Evolutionary conservation across 2,797 vertebrate species (phyloP), one percentile per base, ranked within the genome.

Genomic region (Pantherophis vulpinus): DNA sequence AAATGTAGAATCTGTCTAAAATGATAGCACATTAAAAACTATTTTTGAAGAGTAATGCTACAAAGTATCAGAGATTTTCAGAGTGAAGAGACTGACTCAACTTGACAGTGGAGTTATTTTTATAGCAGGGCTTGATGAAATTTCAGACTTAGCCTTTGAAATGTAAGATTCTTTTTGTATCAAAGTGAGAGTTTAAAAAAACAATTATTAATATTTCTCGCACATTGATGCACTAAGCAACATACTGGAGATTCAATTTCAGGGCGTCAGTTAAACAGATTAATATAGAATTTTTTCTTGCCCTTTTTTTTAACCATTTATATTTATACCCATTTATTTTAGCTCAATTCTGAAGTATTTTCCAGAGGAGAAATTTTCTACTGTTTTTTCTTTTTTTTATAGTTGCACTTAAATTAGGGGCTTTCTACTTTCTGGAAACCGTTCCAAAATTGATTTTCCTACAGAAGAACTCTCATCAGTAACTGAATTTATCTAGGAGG

Each of bases 41-140:
- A 95, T 97, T 95, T 93, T 97, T 95, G 94, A 94, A 96, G 94
- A 96, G 89, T 94, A 95, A 96, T 94, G 94, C 5, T 96, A 92
- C 70, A 93, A 32, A 94, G 63, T 93, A 95, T 96, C 93, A 94
- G 90, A 94, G 90, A 89, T 94, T 92, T 95, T 88, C 88, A 93
- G 95, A 94, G 47, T 32, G 29, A 94, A 95, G 89, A 93, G 92
- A 95, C 83, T 96, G 93, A 96, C 92, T 96, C 90, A 91, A 95
- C 94, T 86, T 97, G 95, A 96, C 96, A 96, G 93, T 93, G 27
- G 86, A 93, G 96, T 95, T 97, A 95, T 96, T 97, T 97, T 96
- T 94, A 96, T 95, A 96, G 94, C 88, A 87, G 86, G 87, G 95
- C 93, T 94, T 95, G 95, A 95, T 95, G 79, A 90, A 20, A 74